phyloP scores from a whole-genome alignment of 2,888 invertebrate genomes.

The Herminia tarsipennalis region DNA sequence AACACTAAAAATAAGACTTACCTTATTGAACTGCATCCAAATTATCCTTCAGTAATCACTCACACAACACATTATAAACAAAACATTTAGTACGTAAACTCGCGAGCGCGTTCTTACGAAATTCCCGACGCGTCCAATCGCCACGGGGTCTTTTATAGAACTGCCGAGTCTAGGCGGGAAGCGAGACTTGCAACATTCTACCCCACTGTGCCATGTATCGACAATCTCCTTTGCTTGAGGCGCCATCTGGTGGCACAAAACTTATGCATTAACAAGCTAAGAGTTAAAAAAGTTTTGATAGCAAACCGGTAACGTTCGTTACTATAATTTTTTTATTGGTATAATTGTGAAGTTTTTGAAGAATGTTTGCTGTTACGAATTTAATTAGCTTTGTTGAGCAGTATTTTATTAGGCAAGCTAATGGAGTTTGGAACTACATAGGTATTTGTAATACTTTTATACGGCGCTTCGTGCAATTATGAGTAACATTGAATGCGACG shows the following conservation, averaged over 20 bases:
- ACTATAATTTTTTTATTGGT: conserved; percentile 37
- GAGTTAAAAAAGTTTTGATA: conserved; percentile 49
- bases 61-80: conserved; percentile 28
- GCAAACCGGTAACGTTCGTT: conserved; percentile 30
- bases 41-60: conserved; percentile 30
- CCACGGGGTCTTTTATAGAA: conserved; percentile 8
- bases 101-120: conserved; percentile 20
- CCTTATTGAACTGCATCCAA: conserved; percentile 33
- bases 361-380: background rate
- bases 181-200: conserved; percentile 22
- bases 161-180: conserved; percentile 2
- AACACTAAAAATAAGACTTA: conserved; percentile 15
- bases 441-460: background rate
- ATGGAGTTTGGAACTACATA: background rate
- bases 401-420: background rate
- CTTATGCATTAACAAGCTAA: conserved; percentile 54
- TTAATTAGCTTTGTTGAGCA: conserved; percentile 11
- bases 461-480: too few relatives aligned
- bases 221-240: conserved; percentile 32
- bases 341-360: conserved; percentile 30
- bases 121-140: conserved; percentile 35
- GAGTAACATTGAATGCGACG: too few relatives aligned
- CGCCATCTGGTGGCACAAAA: conserved; percentile 59
- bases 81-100: conserved; percentile 28
- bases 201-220: conserved; percentile 45